These are phyloP conservation scores for Zaprionus lineosus DNA, from an alignment of 2,888 invertebrate genomes.

Conservation along the genomic window DNA sequence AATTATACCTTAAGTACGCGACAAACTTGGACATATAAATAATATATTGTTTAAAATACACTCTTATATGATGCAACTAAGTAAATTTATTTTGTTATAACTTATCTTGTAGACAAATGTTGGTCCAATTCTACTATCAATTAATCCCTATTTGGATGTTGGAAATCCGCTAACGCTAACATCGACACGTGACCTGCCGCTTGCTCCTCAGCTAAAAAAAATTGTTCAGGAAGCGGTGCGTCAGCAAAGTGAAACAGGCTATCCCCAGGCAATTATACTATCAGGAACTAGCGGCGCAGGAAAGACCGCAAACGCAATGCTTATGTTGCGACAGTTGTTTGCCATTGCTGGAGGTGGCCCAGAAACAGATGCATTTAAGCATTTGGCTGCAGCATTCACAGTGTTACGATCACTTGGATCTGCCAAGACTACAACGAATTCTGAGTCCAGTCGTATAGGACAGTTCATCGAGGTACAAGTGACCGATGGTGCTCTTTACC, in stretches of 20 bases:
- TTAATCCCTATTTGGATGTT: slow-evolving; percentile 94
- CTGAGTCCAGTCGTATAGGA: slow-evolving; percentile 96
- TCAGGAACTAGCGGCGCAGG: slow-evolving; percentile 96
- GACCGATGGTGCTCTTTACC: slow-evolving; percentile 95
- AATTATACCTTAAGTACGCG: no score
- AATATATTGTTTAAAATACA: no score
- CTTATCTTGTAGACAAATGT: slow-evolving; percentile 90
- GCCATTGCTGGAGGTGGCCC: slow-evolving; percentile 97
- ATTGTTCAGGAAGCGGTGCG: slow-evolving; percentile 96
- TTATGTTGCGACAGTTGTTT: slow-evolving; percentile 93
- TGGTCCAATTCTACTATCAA: slow-evolving; percentile 94
- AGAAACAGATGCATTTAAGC: slow-evolving; percentile 97
- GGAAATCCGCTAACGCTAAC: slow-evolving; percentile 93
- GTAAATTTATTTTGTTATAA: no score
- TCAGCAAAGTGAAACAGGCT: slow-evolving; percentile 96
- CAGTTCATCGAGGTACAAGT: slow-evolving; percentile 98
- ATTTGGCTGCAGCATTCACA: slow-evolving; percentile 96
- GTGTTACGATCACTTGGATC: slow-evolving; percentile 95
- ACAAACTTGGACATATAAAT: no score
- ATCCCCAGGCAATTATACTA: slow-evolving; percentile 96
- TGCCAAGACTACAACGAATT: slow-evolving; percentile 94
- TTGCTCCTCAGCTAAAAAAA: slow-evolving; percentile 92
- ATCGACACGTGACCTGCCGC: slow-evolving; percentile 88
- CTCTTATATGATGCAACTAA: no score
- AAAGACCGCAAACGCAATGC: slow-evolving; percentile 96